phyloP scores from a whole-genome alignment of 2,113 vertebrate species.

The Lota lota region DNA sequence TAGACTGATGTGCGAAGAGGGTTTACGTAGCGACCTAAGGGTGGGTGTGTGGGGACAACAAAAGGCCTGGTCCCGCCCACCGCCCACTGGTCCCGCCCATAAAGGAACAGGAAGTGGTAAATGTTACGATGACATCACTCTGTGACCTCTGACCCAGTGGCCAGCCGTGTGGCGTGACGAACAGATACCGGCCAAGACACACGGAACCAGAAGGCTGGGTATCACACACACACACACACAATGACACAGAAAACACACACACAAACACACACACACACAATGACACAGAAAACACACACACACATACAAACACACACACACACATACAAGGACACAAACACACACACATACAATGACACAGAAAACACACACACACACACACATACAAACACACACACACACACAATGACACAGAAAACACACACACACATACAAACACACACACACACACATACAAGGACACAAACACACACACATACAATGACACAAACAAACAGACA shows the following conservation, averaged over 20 bases:
- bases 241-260: background rate
- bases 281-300: background rate
- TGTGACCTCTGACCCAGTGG: background rate
- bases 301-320: background rate
- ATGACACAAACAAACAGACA: background rate
- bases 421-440: too few relatives aligned
- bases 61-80: conserved; percentile 8
- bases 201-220: background rate
- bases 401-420: background rate
- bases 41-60: conserved; percentile 17
- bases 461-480: background rate
- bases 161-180: conserved; percentile 16
- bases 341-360: background rate
- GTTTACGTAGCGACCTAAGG: conserved; percentile 14
- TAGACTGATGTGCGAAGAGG: background rate
- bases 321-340: background rate
- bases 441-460: background rate
- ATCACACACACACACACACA: background rate
- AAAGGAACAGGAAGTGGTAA: conserved; percentile 30
- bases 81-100: too few relatives aligned
- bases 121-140: background rate
- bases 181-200: background rate
- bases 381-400: conserved; percentile 30
- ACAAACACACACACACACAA: background rate
- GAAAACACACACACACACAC: background rate